phyloP scores from a whole-genome alignment of 2,888 invertebrate species.

The Orthosia incerta region DNA sequence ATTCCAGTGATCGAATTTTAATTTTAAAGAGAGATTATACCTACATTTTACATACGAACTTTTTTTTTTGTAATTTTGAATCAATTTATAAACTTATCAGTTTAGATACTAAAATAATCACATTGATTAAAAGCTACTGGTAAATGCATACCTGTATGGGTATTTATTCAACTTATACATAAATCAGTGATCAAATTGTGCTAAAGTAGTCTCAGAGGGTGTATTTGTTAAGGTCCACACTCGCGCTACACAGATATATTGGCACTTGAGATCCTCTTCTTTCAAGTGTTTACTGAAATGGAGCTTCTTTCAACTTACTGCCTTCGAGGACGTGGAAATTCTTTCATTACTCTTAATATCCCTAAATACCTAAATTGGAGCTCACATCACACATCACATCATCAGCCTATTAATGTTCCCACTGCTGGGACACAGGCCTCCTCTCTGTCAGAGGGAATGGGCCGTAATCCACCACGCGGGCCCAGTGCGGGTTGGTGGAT shows the following conservation, averaged over 20 bases:
- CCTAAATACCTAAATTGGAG: background rate
- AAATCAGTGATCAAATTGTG: background rate
- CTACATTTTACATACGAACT: background rate
- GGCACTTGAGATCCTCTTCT: constrained; percentile 58
- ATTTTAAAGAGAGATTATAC: background rate
- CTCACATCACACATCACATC: too few species aligned
- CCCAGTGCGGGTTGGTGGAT: too few species aligned
- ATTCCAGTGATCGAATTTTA: too few species aligned
- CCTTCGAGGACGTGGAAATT: constrained; percentile 24
- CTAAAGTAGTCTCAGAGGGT: background rate
- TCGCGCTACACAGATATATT: constrained; percentile 66
- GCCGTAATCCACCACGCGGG: too few species aligned
- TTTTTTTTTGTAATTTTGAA: too few species aligned
- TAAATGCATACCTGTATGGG: background rate
- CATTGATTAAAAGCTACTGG: background rate
- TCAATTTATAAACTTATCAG: too few species aligned
- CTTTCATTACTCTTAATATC: constrained; percentile 9
- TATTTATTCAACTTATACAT: background rate
- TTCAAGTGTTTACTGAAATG: constrained; percentile 65
- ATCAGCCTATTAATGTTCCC: too few species aligned
- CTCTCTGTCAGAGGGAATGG: too few species aligned
- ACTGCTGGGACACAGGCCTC: too few species aligned
- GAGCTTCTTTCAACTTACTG: constrained; percentile 59
- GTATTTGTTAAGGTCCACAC: constrained; percentile 33
- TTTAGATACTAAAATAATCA: background rate